A percentile compares a stretch with the other conserved stretches of the same genome.
Evolutionary conservation across 2,797 vertebrate species (phyloP).

Genomic region (Phrynocephalus forsythii): DNA sequence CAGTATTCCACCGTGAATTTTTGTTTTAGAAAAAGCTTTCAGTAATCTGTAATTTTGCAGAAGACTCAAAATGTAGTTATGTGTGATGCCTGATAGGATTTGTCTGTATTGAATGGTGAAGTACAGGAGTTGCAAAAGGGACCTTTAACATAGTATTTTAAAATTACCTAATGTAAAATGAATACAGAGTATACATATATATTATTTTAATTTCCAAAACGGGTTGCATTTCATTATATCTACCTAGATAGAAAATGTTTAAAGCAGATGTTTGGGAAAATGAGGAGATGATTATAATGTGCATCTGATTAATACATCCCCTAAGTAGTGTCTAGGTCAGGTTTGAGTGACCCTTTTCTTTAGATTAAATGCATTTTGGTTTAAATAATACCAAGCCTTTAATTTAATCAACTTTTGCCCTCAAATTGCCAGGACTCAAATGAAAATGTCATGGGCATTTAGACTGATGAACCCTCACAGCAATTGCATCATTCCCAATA

Average conservation of each 20-base stretch:
- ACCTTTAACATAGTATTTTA: background rate
- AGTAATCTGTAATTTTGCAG: conserved; percentile 12
- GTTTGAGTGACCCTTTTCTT: conserved; percentile 60
- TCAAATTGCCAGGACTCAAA: conserved; percentile 52
- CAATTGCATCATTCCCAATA: conserved; percentile 54
- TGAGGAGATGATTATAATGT: conserved; percentile 63
- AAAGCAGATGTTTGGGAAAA: conserved; percentile 54
- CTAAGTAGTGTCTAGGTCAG: conserved; percentile 54
- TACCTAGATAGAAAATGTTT: conserved; percentile 22
- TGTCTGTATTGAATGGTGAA: conserved; percentile 50
- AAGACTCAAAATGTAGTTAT: conserved; percentile 29
- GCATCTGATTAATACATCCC: conserved; percentile 60
- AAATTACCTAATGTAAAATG: no score
- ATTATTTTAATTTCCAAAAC: conserved; percentile 1
- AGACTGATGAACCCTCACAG: conserved; percentile 58
- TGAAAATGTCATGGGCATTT: conserved; percentile 59
- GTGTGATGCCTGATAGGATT: conserved; percentile 32
- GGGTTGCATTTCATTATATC: conserved; percentile 17
- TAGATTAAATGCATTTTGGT: conserved; percentile 63
- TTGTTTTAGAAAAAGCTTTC: conserved; percentile 35
- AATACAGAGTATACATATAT: background rate
- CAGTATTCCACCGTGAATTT: conserved; percentile 4
- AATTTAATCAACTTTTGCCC: conserved; percentile 70
- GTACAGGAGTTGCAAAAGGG: background rate
- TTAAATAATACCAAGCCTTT: conserved; percentile 70